Conservation (phyloP, 2,888 invertebrate genomes). For the Agelastica alni region DNA sequence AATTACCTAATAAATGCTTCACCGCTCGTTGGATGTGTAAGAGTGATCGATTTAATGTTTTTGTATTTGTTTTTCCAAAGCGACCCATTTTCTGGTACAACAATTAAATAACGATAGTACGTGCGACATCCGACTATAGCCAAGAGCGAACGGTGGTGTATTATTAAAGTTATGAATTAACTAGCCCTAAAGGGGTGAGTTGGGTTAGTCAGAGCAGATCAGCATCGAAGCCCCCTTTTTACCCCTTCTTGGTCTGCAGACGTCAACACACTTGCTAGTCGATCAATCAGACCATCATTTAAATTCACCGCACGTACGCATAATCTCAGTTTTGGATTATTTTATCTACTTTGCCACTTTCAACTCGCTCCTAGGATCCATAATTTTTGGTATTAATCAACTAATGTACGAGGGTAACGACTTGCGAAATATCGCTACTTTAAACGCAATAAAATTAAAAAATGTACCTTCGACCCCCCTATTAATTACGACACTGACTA, state of each 20-base stretch:
- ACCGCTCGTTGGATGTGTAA: too few species aligned
- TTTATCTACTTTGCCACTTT: constrained; percentile 54
- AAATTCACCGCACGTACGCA: constrained; percentile 56
- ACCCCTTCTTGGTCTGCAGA: constrained; percentile 30
- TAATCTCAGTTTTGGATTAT: constrained; percentile 58
- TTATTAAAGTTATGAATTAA: constrained; percentile 34
- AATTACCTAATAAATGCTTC: too few species aligned
- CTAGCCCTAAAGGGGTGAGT: constrained; percentile 26
- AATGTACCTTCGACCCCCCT: too few species aligned
- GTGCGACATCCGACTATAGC: too few species aligned
- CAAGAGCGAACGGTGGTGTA: neutral
- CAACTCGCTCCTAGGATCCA: constrained; percentile 39
- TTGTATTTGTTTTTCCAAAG: too few species aligned
- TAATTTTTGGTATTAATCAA: too few species aligned
- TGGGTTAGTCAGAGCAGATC: constrained; percentile 17
- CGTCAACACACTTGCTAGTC: constrained; percentile 44
- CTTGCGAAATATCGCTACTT: too few species aligned
- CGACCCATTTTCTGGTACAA: too few species aligned
- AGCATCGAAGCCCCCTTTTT: constrained; percentile 18
- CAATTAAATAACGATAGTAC: too few species aligned
- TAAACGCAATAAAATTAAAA: too few species aligned
- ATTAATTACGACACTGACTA: too few species aligned
- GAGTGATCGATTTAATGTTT: too few species aligned
- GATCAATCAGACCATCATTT: constrained; percentile 50
- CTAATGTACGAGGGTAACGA: neutral